A percentile compares a stretch with the other conserved stretches of the same genome.
These are phyloP conservation scores for Machaerirhynchus nigripectus DNA, from an alignment of 2,113 vertebrate species.

Conservation along the genomic window DNA sequence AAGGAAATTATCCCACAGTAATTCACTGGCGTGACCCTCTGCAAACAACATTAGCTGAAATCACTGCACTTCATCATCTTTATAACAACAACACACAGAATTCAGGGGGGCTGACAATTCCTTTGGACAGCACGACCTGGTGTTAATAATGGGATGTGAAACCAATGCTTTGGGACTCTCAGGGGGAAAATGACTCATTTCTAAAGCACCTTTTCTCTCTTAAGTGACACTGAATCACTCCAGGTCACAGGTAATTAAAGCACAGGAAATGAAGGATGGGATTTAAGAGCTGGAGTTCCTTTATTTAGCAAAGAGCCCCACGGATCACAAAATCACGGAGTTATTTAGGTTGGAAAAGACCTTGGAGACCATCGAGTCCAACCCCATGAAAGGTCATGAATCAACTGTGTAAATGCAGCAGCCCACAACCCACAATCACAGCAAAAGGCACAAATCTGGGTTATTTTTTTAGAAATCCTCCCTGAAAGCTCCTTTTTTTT, in stretches of 20 bases:
- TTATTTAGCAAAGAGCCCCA: not conserved
- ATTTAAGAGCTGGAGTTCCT: not conserved
- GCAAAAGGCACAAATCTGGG: not conserved
- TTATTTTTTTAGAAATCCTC: not conserved
- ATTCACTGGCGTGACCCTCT: not conserved
- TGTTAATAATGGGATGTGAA: not conserved
- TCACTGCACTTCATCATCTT: not conserved
- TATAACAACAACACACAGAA: not conserved
- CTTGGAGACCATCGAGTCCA: not conserved
- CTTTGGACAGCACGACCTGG: not conserved
- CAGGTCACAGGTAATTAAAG: not conserved
- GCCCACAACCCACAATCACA: not conserved
- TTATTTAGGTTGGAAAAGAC: not conserved
- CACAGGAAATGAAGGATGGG: not conserved
- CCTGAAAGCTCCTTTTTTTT: not conserved
- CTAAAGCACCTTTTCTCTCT: not conserved
- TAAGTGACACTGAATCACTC: not conserved
- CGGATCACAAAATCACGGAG: accelerated
- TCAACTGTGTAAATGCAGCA: not conserved
- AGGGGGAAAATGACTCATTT: not conserved
- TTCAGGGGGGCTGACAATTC: not conserved
- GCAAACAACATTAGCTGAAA: not conserved
- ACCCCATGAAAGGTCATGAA: not conserved
- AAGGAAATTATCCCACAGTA: not conserved
- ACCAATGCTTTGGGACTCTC: not conserved